Conservation (phyloP, 2,888 invertebrate species). For the Trissonchulus sp. region DNA sequence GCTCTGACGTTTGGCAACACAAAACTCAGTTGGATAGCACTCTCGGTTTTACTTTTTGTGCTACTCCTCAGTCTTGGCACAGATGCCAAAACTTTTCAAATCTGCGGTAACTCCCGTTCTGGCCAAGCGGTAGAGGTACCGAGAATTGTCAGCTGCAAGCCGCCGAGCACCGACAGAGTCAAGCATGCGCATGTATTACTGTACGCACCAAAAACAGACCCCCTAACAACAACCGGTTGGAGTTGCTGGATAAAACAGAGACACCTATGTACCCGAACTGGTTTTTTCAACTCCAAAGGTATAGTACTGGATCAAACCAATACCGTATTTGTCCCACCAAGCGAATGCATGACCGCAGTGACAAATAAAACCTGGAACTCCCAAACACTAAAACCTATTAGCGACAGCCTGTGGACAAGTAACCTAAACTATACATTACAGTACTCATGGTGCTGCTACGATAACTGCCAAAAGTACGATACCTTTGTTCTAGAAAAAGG, state of each 20-base stretch:
- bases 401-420: neutral
- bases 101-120: neutral
- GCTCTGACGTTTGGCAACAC: no score
- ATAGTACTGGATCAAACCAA: neutral
- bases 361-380: neutral
- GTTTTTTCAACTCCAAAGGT: neutral
- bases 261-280: neutral
- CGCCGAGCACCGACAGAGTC: neutral
- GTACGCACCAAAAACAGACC: neutral
- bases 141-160: neutral
- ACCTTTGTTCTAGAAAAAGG: neutral
- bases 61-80: neutral
- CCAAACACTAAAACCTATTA: neutral
- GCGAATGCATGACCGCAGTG: neutral
- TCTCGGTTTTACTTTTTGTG: neutral
- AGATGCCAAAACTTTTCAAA: neutral
- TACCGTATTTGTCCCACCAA: neutral
- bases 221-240: neutral
- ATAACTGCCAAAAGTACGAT: neutral
- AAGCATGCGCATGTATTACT: neutral
- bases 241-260: neutral
- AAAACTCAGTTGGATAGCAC: no score
- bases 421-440: neutral
- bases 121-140: neutral
- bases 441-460: neutral